A percentile compares a stretch with the other conserved stretches of the same genome.
Evolutionary conservation across 2,113 vertebrate species (phyloP).

Genomic region (Coreoperca whiteheadi): DNA sequence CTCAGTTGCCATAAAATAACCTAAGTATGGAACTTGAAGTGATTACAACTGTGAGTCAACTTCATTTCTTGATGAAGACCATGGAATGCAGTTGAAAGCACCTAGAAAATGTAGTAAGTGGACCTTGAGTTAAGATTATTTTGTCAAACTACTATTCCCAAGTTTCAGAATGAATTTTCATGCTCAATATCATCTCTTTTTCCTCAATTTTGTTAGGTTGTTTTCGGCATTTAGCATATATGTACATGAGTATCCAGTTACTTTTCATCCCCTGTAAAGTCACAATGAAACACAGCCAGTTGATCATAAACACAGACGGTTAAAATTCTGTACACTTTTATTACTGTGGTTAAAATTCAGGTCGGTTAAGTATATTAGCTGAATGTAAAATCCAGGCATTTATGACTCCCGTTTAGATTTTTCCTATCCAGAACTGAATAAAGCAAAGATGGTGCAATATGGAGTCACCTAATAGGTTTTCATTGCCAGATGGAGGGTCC

Average conservation of each 20-base stretch:
- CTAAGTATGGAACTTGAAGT: not conserved
- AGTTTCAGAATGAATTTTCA: not conserved
- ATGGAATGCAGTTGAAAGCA: not conserved
- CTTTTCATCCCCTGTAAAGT: not conserved
- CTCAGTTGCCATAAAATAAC: not conserved
- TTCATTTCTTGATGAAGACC: not conserved
- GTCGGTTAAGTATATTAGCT: not conserved
- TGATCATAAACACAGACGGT: not conserved
- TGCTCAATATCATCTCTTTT: not conserved
- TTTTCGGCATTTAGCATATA: not conserved
- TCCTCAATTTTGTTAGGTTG: no score
- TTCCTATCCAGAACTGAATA: conserved; percentile 1
- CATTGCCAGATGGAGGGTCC: not conserved
- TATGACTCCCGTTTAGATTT: no score
- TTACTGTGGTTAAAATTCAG: not conserved
- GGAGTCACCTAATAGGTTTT: not conserved
- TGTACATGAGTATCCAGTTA: not conserved
- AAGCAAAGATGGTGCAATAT: not conserved
- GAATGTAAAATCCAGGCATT: no score
- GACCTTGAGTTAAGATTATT: no score
- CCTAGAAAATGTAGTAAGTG: no score
- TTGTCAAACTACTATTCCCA: no score
- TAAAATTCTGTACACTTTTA: no score
- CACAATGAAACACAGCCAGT: not conserved
- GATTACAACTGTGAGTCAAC: not conserved